A percentile compares a stretch with the other conserved stretches of the same genome.
Evolutionary conservation across 2,888 invertebrate species (phyloP).

Genomic region (Boloria euphrosyne): DNA sequence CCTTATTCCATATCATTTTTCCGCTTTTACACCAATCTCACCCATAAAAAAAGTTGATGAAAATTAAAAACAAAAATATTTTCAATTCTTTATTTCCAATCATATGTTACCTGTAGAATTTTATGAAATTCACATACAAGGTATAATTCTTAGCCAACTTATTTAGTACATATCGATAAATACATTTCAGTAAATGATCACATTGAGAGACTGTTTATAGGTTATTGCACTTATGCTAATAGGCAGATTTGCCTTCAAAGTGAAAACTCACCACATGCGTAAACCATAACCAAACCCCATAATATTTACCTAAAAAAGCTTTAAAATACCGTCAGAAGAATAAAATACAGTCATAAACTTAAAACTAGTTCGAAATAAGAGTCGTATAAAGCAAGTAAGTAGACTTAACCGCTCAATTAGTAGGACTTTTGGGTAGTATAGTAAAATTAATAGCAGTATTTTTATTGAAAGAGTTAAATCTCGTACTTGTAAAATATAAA

Average conservation of each 20-base stretch:
- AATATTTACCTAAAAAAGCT: slow-evolving; percentile 43
- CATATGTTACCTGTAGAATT: slow-evolving; percentile 63
- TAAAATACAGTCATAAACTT: slow-evolving; percentile 29
- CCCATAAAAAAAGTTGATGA: slow-evolving; percentile 14
- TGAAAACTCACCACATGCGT: slow-evolving; percentile 80
- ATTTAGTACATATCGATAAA: slow-evolving; percentile 62
- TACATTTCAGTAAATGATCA: slow-evolving; percentile 75
- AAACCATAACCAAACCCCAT: slow-evolving; percentile 67
- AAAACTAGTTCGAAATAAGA: slow-evolving; percentile 15
- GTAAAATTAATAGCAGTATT: too few relatives aligned
- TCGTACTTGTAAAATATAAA: too few relatives aligned
- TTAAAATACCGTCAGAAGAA: slow-evolving; percentile 36
- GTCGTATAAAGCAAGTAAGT: slow-evolving; percentile 24
- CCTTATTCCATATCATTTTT: too few relatives aligned
- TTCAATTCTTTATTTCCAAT: slow-evolving; percentile 61
- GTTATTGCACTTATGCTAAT: slow-evolving; percentile 66
- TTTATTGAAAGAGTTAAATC: too few relatives aligned
- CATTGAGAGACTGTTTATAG: slow-evolving; percentile 64
- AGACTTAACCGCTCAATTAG: slow-evolving; percentile 21
- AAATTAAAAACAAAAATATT: slow-evolving; percentile 33
- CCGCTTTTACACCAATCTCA: too few relatives aligned
- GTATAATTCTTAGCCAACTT: slow-evolving; percentile 57
- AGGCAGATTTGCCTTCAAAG: slow-evolving; percentile 62
- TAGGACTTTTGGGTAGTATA: too few relatives aligned
- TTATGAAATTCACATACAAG: slow-evolving; percentile 70